Percentiles rank a stretch among this genome's conserved stretches.
These are phyloP conservation scores for Theonella swinhoei DNA, from an alignment of 37 sponge, comb jelly and placozoan species.

Conservation along the genomic window DNA sequence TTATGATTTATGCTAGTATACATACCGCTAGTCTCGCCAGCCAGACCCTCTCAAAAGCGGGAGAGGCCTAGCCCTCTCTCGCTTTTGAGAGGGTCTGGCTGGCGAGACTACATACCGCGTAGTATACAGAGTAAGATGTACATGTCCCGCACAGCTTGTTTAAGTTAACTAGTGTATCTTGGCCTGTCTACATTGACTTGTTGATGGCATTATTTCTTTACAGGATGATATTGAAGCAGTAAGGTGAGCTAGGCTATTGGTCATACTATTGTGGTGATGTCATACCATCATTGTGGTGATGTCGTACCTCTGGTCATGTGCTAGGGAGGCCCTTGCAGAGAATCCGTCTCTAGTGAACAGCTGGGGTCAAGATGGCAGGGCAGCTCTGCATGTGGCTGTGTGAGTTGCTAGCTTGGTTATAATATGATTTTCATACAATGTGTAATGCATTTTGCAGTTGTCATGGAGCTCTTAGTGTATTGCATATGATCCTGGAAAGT, in stretches of 20 bases:
- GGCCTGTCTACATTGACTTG: not conserved
- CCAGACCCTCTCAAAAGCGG: too few relatives aligned
- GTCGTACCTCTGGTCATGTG: not conserved
- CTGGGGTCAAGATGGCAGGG: not conserved
- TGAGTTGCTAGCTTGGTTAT: not conserved
- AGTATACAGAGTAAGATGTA: not conserved
- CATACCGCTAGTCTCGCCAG: too few relatives aligned
- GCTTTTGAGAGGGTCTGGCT: too few relatives aligned
- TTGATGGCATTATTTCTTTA: not conserved
- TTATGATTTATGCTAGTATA: not conserved
- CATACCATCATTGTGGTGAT: not conserved
- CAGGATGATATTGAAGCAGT: conserved; percentile 38
- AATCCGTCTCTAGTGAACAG: not conserved
- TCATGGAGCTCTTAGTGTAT: conserved; percentile 30
- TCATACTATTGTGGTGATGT: not conserved
- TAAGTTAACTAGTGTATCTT: not conserved
- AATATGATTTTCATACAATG: not conserved
- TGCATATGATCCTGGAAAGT: conserved; percentile 25
- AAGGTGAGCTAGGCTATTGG: conserved; percentile 7
- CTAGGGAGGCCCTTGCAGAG: conserved; percentile 23
- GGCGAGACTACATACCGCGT: not conserved
- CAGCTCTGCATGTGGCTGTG: conserved; percentile 35
- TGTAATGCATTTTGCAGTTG: not conserved
- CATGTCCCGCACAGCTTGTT: not conserved
- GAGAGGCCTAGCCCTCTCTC: too few relatives aligned